These are phyloP conservation scores for Sphaerophoria rueppellii DNA, from an alignment of 2,888 invertebrate genomes.

Conservation along the genomic window DNA sequence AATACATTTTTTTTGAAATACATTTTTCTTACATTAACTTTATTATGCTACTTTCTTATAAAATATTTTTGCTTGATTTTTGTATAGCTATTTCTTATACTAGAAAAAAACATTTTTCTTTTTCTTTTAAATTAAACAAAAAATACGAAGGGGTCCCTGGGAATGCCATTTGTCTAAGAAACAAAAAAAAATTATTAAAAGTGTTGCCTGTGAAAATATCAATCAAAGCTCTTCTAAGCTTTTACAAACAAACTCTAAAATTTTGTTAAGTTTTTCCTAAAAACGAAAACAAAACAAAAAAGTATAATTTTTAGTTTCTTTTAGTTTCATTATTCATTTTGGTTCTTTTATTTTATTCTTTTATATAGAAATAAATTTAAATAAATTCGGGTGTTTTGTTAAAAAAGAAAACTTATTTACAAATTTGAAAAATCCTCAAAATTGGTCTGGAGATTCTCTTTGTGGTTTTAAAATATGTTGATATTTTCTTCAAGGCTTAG, in stretches of 20 bases:
- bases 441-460: conserved; percentile 24
- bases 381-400: conserved; percentile 19
- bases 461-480: conserved; percentile 17
- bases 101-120: conserved; percentile 49
- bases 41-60: conserved; percentile 11
- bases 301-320: conserved; percentile 26
- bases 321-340: conserved; percentile 47
- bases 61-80: conserved; percentile 49
- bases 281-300: conserved; percentile 38
- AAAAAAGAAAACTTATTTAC: neutral
- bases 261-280: conserved; percentile 59
- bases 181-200: conserved; percentile 43
- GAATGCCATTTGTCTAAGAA: conserved; percentile 34
- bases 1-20: conserved; percentile 46
- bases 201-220: conserved; percentile 81
- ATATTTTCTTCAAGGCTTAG: neutral
- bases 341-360: conserved; percentile 45
- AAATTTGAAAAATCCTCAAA: neutral
- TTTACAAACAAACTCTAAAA: conserved; percentile 81
- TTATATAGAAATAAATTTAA: conserved; percentile 33
- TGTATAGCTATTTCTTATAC: conserved; percentile 34
- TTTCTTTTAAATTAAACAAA: conserved; percentile 25
- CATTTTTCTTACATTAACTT: conserved; percentile 25
- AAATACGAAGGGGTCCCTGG: conserved; percentile 19
- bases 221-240: conserved; percentile 82